Percentiles rank a stretch among this genome's conserved stretches.
Evolutionary conservation across 2,113 vertebrate genomes (phyloP).

Genomic region (Daboia siamensis): DNA sequence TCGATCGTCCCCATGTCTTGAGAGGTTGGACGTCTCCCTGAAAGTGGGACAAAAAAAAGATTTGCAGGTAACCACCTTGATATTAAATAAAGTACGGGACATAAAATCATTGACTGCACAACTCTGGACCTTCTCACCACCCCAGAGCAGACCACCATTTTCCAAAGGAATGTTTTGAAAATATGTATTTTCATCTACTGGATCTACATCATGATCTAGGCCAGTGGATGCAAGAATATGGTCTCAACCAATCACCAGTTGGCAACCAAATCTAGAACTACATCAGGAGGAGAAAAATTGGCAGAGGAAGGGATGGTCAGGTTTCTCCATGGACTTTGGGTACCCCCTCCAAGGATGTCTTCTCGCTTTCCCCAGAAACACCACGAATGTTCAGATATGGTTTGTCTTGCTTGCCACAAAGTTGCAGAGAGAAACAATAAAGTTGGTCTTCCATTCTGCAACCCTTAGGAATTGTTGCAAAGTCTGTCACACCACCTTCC

Average conservation of each 20-base stretch:
- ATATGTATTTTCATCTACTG: too few species aligned
- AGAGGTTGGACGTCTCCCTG: not conserved
- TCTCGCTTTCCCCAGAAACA: not conserved
- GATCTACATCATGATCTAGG: not conserved
- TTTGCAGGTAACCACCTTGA: not conserved
- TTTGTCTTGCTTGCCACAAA: not conserved
- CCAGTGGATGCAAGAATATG: not conserved
- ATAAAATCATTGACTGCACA: too few species aligned
- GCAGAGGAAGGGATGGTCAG: too few species aligned
- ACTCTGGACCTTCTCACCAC: not conserved
- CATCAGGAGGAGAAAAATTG: not conserved
- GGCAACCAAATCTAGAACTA: not conserved
- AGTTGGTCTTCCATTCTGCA: not conserved
- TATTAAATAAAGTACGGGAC: not conserved
- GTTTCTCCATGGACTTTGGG: not conserved
- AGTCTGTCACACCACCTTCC: not conserved
- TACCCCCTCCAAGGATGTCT: not conserved
- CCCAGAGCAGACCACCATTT: not conserved
- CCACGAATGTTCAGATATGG: not conserved
- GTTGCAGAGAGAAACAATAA: not conserved
- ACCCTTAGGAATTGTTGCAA: not conserved
- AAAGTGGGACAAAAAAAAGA: not conserved
- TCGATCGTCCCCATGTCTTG: not conserved
- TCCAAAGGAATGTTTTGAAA: not conserved
- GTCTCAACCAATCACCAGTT: not conserved